Percentiles rank a stretch among this genome's conserved stretches.
These are phyloP conservation scores for Nestor notabilis DNA, from an alignment of 2,113 vertebrate species.

Conservation along the genomic window DNA sequence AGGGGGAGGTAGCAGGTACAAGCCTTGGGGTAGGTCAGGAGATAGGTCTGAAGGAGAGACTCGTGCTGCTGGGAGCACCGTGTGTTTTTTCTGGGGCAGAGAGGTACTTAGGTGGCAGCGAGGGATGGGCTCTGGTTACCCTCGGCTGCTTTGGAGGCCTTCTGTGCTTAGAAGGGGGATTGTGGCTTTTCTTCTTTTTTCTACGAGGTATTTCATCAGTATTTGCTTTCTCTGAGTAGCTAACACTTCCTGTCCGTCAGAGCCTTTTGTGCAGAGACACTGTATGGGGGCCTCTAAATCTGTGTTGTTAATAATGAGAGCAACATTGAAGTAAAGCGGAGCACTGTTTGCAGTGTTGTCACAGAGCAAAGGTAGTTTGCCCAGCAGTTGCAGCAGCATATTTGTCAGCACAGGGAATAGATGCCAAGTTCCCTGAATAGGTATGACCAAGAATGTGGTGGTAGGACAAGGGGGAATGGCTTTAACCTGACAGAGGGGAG, in stretches of 20 bases:
- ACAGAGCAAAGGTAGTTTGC: not conserved
- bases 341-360: not conserved
- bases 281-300: not conserved
- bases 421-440: not conserved
- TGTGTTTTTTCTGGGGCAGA: not conserved
- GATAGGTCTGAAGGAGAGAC: fast-evolving
- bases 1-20: not conserved
- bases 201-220: not conserved
- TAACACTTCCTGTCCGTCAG: not conserved
- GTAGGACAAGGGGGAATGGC: too few species aligned
- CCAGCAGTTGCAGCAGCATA: not conserved
- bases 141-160: fast-evolving
- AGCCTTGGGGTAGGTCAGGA: not conserved
- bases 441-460: not conserved
- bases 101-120: too few species aligned
- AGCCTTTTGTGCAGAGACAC: not conserved
- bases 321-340: not conserved
- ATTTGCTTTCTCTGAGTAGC: not conserved
- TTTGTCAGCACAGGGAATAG: not conserved
- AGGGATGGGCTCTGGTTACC: fast-evolving
- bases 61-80: too few species aligned
- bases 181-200: too few species aligned
- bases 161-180: too few species aligned
- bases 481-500: not conserved
- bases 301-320: too few species aligned